phyloP scores from a whole-genome alignment of 2,797 vertebrate genomes.

The Hipposideros larvatus region DNA sequence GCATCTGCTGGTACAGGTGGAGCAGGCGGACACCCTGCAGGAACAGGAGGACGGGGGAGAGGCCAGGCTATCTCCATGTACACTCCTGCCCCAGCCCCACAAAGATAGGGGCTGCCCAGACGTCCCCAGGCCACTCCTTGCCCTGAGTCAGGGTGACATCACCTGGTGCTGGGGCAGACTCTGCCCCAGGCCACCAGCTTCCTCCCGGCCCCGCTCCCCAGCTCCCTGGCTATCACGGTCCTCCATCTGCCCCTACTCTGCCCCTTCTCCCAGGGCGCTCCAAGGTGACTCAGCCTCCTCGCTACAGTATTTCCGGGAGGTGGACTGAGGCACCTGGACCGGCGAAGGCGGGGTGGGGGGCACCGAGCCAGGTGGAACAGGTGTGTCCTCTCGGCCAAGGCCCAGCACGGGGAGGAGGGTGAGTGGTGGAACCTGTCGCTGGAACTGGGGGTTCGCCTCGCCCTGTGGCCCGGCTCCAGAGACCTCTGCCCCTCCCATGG shows the following conservation, averaged over 20 bases:
- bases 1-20: no score
- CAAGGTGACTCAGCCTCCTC: slow-evolving; percentile 33
- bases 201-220: not conserved
- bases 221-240: not conserved
- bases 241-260: not conserved
- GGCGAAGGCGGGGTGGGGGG: not conserved
- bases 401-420: not conserved
- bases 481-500: not conserved
- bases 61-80: not conserved
- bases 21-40: accelerated
- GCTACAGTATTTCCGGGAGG: not conserved
- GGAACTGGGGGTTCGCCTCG: not conserved
- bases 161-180: not conserved
- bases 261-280: not conserved
- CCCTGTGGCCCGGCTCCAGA: not conserved
- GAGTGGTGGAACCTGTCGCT: not conserved
- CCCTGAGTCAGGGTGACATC: not conserved
- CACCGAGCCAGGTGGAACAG: not conserved
- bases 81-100: not conserved
- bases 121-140: accelerated
- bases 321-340: not conserved
- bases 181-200: not conserved
- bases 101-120: accelerated
- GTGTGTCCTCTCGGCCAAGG: not conserved
- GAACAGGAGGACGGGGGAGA: not conserved